Base-by-base conservation (phyloP, 2,888 invertebrate genomes). In the Aricia artaxerxes region DNA sequence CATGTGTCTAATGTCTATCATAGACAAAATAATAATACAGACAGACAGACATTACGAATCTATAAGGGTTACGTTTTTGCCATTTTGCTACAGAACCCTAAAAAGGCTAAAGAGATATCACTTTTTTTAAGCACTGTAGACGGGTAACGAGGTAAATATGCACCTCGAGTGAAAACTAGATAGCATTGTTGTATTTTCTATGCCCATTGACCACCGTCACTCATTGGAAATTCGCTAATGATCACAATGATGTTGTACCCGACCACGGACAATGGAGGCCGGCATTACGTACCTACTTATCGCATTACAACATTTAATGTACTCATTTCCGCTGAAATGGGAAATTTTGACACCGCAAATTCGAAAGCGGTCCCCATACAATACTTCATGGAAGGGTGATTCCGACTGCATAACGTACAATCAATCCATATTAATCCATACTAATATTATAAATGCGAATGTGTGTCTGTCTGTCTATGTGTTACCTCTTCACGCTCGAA, bases 271-370 rank as follows among this genome's bases (percentile, higher is more conserved):
- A 76, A 76, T 53, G 16, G 57, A 16, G 40, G 13, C 16, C 60
- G 9, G 24, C 44, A 75, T 35, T 57, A 31, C 31, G 16, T 31
- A 35, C 6, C 57, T 76, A 76, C 6, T 76, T 76, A 76, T 57
- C n/a, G 16, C 35, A 53, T 76, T 76, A 76, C 31, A 53, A 49
- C 53, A 16, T 53, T 35, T 53, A 76, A 76, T 76, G 57, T 57
- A 16, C 7, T 31, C 53, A 57, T 76, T 76, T 76, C 76, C 53
- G 76, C 35, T 53, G 76, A 76, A 76, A 76, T 87, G 86, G 87
- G 87, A 89, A 88, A 88, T 92, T 92, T 92, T 87, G 91, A 90
- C 91, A 91, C 83, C 89, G 89, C 88, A 86, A 91, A 93, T 92
- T 93, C 92, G 93, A 93, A 93, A 93, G 93, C 89, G 91, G 44